Base-by-base conservation (phyloP, 1,140 invertebrate species). In the Drosophila sturtevanti region DNA sequence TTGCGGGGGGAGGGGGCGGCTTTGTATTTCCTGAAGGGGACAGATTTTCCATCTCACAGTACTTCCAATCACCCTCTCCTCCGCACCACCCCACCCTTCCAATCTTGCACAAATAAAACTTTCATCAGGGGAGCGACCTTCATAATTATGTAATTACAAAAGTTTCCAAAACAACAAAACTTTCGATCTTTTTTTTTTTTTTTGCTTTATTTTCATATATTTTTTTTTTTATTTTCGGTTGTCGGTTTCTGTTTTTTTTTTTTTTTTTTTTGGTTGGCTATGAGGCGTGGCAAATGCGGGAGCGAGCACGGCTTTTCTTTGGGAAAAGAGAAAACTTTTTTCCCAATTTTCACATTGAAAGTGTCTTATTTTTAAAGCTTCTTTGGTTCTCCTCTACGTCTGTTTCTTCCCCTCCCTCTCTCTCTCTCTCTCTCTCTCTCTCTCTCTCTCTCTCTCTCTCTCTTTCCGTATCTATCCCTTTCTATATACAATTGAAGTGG, bases 141-240 rank as follows among this genome's bases (percentile, higher is more conserved):
- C 84, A 87, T 87, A 87, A 89, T 87, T 87, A 87, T 79, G 66
- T 89, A 87, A 87, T 87, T 87, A 84, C 66, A 79, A 87, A 87
- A 87, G 82, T 86, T 86, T 65, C 48, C 34, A 58, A 65, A 67
- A 70, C 59, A 63, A 68, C 65, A 77, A 87, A 87, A 84, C 66
- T 89, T 89, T 71, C 34, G 65, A 56, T 55, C 41, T 48, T 48
- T 21, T 48, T 44, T 48, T 48, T 48, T 44, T 9, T 14, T 24
- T 24, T 24, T 24, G n/a, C n/a, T n/a, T 24, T 4, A 1, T 24
- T 24, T 24, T 24, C 4, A 24, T 24, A 24, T 24, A 24, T 24
- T 24, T 24, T 24, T 24, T 24, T 1, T 1, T 24, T 24, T 24
- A n/a, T n/a, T n/a, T n/a, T n/a, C n/a, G n/a, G n/a, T n/a, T n/a